Evolutionary conservation across 1,140 invertebrate genomes (phyloP).

Genomic region (Mizuhopecten yessoensis): DNA sequence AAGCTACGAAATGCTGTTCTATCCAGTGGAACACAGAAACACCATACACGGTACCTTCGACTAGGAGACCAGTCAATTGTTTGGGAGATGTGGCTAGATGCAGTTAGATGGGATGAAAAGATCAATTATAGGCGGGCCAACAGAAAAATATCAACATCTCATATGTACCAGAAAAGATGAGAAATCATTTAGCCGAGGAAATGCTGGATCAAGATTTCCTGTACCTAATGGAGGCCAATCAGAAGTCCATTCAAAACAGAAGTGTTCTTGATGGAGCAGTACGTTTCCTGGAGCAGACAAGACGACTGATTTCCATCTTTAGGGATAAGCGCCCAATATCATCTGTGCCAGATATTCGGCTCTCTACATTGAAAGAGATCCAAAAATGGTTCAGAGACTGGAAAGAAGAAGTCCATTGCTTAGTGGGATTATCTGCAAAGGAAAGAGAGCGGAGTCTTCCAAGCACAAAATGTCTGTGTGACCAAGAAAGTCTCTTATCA

Average conservation of each 20-base stretch:
- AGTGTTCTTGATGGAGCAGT: constrained; percentile 6
- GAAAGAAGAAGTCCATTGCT: no score
- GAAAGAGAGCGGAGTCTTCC: no score
- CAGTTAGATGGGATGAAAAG: constrained; percentile 55
- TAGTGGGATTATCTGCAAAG: no score
- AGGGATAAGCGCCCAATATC: no score
- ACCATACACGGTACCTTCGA: not conserved
- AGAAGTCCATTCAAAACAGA: not conserved
- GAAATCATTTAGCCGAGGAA: constrained; percentile 58
- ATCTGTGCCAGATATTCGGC: no score
- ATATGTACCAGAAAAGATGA: constrained; percentile 57
- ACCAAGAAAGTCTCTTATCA: no score
- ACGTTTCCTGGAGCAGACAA: constrained; percentile 47
- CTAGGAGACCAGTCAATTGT: constrained; percentile 43
- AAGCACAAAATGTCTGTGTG: no score
- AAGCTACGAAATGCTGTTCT: constrained; percentile 51
- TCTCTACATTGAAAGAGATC: no score
- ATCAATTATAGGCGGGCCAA: constrained; percentile 50
- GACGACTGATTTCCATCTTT: constrained; percentile 44
- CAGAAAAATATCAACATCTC: constrained; percentile 48
- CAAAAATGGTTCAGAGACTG: no score
- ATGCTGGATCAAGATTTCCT: constrained; percentile 48
- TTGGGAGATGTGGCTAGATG: constrained; percentile 49
- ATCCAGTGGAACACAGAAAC: no score
- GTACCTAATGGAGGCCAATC: constrained; percentile 48